A percentile compares a stretch with the other conserved stretches of the same genome.
These are phyloP conservation scores for Actias luna DNA, from an alignment of 2,888 invertebrate genomes.

Conservation along the genomic window DNA sequence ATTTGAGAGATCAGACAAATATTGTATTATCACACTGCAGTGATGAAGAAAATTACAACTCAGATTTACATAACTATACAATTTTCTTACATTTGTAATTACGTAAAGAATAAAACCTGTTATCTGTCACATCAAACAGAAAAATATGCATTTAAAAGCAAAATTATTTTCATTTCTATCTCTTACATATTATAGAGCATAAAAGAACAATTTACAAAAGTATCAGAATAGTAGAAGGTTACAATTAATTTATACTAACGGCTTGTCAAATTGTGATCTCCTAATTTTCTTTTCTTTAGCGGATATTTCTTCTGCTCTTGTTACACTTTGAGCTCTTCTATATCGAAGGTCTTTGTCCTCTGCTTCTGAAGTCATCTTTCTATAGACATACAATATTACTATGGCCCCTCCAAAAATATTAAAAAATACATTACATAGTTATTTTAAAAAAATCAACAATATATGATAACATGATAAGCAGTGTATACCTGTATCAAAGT, in stretches of 20 bases:
- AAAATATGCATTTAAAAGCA: neutral
- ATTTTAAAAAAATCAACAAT: neutral
- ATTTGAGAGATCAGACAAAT: neutral
- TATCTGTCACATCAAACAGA: neutral
- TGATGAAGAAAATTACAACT: neutral
- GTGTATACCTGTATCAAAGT: too few relatives aligned
- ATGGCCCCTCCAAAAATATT: neutral
- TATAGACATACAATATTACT: neutral
- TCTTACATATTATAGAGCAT: neutral
- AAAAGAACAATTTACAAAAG: neutral
- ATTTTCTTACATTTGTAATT: neutral
- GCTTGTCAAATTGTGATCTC: conserved; percentile 91
- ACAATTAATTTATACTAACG: conserved; percentile 83
- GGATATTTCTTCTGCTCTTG: conserved; percentile 93
- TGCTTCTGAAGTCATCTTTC: conserved; percentile 57
- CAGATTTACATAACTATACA: neutral
- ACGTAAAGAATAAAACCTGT: too few relatives aligned
- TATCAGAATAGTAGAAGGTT: neutral
- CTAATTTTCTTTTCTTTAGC: conserved; percentile 90
- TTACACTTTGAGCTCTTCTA: conserved; percentile 91
- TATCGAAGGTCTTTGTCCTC: conserved; percentile 83
- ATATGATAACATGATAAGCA: too few relatives aligned
- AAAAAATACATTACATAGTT: neutral
- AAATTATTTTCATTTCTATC: neutral
- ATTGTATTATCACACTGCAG: neutral